phyloP scores from a whole-genome alignment of 2,113 vertebrate genomes.

The Oryzias curvinotus region DNA sequence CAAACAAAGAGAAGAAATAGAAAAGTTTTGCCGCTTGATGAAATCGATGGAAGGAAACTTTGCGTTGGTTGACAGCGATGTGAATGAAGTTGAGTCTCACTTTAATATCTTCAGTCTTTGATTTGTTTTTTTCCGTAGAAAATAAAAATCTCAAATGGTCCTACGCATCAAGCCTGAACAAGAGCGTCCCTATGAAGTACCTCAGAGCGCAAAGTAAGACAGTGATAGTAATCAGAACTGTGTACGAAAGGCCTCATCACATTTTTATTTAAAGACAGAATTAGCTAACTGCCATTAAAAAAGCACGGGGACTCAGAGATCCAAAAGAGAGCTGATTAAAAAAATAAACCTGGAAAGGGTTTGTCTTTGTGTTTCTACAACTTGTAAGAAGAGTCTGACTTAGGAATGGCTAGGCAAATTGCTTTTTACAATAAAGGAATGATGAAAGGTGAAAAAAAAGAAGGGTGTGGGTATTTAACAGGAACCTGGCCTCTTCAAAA shows the following conservation, averaged over 20 bases:
- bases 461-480: slow-evolving; percentile 78
- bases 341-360: slow-evolving; percentile 73
- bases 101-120: slow-evolving; percentile 50
- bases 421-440: slow-evolving; percentile 71
- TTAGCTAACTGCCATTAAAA: slow-evolving; percentile 66
- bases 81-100: slow-evolving; percentile 53
- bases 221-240: slow-evolving; percentile 52
- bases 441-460: slow-evolving; percentile 64
- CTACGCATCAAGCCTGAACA: slow-evolving; percentile 48
- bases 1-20: slow-evolving; percentile 47
- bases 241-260: slow-evolving; percentile 30
- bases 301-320: slow-evolving; percentile 70
- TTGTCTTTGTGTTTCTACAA: slow-evolving; percentile 69
- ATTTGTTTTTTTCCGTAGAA: slow-evolving; percentile 46
- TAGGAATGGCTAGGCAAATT: slow-evolving; percentile 61
- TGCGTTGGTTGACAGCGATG: slow-evolving; percentile 49
- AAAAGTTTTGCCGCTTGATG: slow-evolving; percentile 57
- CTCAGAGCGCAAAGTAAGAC: slow-evolving; percentile 17
- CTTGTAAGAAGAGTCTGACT: slow-evolving; percentile 58
- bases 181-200: slow-evolving; percentile 56
- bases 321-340: slow-evolving; percentile 73
- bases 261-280: slow-evolving; percentile 70
- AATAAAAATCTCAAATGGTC: slow-evolving; percentile 31
- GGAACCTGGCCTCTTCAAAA: slow-evolving; percentile 65
- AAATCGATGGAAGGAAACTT: slow-evolving; percentile 64